Base-by-base conservation (phyloP, 2,113 vertebrate species). In the Nannobrachium achirus region DNA sequence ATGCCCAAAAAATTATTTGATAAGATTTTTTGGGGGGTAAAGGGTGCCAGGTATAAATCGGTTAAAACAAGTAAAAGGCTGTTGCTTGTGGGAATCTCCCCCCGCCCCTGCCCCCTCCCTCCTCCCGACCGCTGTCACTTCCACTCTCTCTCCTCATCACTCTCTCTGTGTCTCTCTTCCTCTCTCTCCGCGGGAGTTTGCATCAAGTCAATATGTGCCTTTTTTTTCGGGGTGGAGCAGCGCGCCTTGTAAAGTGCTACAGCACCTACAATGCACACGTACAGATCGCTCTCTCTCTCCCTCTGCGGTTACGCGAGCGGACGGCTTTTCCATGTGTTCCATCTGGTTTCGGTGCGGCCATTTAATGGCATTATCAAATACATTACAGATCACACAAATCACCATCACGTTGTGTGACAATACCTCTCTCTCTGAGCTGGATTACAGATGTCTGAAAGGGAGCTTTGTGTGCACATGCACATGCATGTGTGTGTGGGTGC, bases 301-400 rank as follows among this genome's bases (percentile, higher is more conserved):
- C 50, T 11, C n/a, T 13, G 49, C 33, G 19, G 14, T 58, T 33
- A 57, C 69, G 41, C 14, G 63, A 55, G 56, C 76, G 85, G 81
- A 84, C 78, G 66, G 65, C 33, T 73, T 73, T 78, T 86, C 83
- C 88, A 89, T 82, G 84, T 88, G 85, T 48, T 25, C 79, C 80
- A 87, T 89, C 78, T 83, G 85, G 78, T 51, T 33, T 80, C 44
- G 62, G 56, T 39, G 75, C 55, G 33, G 51, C 68, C 63, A 56
- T 78, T 71, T 82, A 88, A 86, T 72, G 79, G 74, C 77, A 78
- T 84, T 86, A 89, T 92, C 86, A 91, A 86, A 84, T 57, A 69
- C 78, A 75, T 86, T 81, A 86, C 76, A 73, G 69, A 82, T 89
- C 74, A 53, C 78, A 82, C 84, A 89, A 86, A 88, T 86, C 88